Evolutionary conservation across 1,140 invertebrate genomes (phyloP).

Genomic region (Ceratina calcarata): DNA sequence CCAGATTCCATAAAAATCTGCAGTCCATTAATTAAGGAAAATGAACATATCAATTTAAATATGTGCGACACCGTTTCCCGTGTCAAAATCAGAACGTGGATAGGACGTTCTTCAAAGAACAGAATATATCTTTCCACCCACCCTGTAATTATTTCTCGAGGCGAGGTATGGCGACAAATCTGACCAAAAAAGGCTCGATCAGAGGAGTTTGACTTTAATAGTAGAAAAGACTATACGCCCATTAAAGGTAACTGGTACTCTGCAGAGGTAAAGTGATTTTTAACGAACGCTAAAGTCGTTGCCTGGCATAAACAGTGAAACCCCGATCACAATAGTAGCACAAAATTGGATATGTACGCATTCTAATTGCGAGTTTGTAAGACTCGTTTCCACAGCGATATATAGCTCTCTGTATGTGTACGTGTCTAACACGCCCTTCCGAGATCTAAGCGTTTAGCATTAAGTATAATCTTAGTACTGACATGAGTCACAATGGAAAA

Average conservation of each 20-base stretch:
- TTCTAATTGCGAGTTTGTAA: too few species aligned
- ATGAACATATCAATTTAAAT: too few species aligned
- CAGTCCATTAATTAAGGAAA: too few species aligned
- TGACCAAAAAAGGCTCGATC: neutral
- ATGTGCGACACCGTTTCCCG: too few species aligned
- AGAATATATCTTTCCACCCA: too few species aligned
- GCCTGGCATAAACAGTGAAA: neutral
- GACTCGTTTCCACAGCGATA: neutral
- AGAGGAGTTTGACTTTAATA: neutral
- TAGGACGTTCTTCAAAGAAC: too few species aligned
- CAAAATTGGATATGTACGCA: neutral
- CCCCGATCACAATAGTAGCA: neutral
- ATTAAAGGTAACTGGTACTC: neutral
- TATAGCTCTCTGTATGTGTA: neutral
- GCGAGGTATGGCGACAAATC: neutral
- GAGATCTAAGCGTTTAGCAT: neutral
- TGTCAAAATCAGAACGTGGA: too few species aligned
- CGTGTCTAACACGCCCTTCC: neutral
- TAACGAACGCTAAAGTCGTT: neutral
- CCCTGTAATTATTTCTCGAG: neutral
- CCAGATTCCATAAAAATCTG: too few species aligned
- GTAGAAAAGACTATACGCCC: neutral
- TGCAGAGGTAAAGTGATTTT: neutral
- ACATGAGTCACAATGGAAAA: constrained; percentile 1
- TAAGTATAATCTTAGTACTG: constrained; percentile 9